These are phyloP conservation scores for Malurus alboscapulatus DNA, from an alignment of 2,113 vertebrate genomes.

Conservation along the genomic window DNA sequence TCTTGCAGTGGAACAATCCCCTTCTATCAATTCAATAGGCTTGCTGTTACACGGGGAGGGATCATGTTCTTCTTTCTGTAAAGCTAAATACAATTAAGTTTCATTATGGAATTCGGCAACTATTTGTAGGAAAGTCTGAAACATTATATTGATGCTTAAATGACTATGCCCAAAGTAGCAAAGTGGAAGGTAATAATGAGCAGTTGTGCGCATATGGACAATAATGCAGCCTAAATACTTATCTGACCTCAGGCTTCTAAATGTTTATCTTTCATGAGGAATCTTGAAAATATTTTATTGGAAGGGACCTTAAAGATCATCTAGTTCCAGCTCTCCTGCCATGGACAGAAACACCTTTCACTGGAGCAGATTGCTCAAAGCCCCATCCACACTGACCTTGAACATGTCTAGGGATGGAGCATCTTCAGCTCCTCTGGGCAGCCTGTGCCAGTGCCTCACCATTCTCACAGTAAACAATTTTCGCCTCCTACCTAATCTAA, in stretches of 20 bases:
- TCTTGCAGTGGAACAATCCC: not conserved
- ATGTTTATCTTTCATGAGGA: not conserved
- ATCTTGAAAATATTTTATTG: not conserved
- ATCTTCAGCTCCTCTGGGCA: not conserved
- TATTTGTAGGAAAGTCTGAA: not conserved
- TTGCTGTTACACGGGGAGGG: not conserved
- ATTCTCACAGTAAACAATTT: not conserved
- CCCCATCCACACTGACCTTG: not conserved
- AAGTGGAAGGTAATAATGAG: not conserved
- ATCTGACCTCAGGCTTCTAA: not conserved
- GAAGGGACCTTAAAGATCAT: not conserved
- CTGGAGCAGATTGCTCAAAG: not conserved
- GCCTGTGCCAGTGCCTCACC: not conserved
- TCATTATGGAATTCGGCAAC: not conserved
- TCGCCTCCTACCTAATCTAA: not conserved
- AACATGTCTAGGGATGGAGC: rapidly evolving
- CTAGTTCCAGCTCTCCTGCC: not conserved
- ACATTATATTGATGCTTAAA: not conserved
- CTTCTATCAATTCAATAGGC: not conserved
- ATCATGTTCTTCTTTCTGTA: not conserved
- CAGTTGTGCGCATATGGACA: not conserved
- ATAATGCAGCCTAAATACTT: not conserved
- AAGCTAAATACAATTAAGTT: not conserved
- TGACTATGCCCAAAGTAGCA: not conserved
- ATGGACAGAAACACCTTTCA: not conserved